Percentiles rank a stretch among this genome's conserved stretches.
phyloP scores from a whole-genome alignment of 1,140 invertebrate species.

The Luehdorfia chinensis region DNA sequence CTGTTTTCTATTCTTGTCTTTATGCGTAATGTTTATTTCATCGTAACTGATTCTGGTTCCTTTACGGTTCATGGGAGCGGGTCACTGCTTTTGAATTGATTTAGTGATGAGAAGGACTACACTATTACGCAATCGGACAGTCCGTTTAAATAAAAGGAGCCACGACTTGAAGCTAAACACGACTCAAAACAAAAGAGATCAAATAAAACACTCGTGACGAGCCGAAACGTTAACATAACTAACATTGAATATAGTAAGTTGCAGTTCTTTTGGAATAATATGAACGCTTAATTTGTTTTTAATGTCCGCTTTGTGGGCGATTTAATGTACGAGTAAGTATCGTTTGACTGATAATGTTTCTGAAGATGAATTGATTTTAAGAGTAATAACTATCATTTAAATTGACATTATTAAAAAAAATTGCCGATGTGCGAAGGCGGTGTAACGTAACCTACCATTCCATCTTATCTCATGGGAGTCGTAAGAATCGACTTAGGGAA shows the following conservation, averaged over 20 bases:
- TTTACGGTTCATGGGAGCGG: background rate
- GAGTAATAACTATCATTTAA: too few relatives aligned
- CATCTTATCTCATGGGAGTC: too few relatives aligned
- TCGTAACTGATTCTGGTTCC: constrained; percentile 3
- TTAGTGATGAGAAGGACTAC: too few relatives aligned
- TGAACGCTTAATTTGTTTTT: constrained; percentile 14
- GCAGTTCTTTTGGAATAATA: background rate
- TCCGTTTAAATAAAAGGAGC: background rate
- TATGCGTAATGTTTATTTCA: constrained; percentile 14
- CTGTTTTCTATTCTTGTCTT: constrained; percentile 15
- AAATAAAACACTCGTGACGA: too few relatives aligned
- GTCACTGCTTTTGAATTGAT: constrained; percentile 7
- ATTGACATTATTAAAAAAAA: too few relatives aligned
- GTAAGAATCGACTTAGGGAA: too few relatives aligned
- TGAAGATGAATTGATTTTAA: background rate
- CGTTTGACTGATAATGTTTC: background rate
- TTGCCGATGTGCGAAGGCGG: too few relatives aligned
- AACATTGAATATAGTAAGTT: background rate
- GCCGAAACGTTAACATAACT: too few relatives aligned
- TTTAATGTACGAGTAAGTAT: constrained; percentile 2
- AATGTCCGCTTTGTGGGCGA: constrained; percentile 12
- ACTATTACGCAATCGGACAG: too few relatives aligned
- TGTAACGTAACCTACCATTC: too few relatives aligned
- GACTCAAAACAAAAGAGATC: too few relatives aligned
- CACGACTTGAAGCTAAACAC: background rate